These are phyloP conservation scores for Leucophenga maculata DNA, from an alignment of 2,888 invertebrate species.

Conservation along the genomic window DNA sequence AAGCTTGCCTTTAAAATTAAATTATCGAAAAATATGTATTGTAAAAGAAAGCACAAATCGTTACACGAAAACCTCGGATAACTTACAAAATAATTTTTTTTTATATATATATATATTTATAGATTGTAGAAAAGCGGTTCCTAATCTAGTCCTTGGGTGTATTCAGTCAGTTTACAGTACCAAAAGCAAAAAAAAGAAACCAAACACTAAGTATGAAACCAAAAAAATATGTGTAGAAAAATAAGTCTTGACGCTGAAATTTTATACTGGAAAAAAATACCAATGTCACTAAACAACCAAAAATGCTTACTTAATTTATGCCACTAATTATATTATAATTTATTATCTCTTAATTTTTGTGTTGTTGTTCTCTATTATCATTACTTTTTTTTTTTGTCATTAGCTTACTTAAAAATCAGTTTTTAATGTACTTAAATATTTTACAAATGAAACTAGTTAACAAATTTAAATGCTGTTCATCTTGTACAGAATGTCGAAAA, in stretches of 20 bases:
- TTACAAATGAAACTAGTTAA: conserved; percentile 28
- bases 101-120: conserved; percentile 42
- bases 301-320: background rate
- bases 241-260: too few relatives aligned
- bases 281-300: too few relatives aligned
- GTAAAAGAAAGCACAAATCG: too few relatives aligned
- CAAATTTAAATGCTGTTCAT: conserved; percentile 31
- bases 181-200: background rate
- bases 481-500: conserved; percentile 36
- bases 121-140: conserved; percentile 72
- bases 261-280: too few relatives aligned
- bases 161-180: background rate
- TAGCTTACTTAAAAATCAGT: background rate
- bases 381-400: background rate
- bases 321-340: background rate
- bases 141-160: conserved; percentile 70
- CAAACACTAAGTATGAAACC: too few relatives aligned
- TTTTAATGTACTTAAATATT: background rate
- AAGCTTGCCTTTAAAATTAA: conserved; percentile 27
- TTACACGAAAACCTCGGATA: background rate
- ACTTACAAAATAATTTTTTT: conserved; percentile 47
- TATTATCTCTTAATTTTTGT: too few relatives aligned
- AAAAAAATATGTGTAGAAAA: conserved; percentile 28
- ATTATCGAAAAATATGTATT: too few relatives aligned
- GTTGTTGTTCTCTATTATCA: too few relatives aligned